Evolutionary conservation across 2,797 vertebrate genomes (phyloP).

Genomic region (Gallinago solitaria): DNA sequence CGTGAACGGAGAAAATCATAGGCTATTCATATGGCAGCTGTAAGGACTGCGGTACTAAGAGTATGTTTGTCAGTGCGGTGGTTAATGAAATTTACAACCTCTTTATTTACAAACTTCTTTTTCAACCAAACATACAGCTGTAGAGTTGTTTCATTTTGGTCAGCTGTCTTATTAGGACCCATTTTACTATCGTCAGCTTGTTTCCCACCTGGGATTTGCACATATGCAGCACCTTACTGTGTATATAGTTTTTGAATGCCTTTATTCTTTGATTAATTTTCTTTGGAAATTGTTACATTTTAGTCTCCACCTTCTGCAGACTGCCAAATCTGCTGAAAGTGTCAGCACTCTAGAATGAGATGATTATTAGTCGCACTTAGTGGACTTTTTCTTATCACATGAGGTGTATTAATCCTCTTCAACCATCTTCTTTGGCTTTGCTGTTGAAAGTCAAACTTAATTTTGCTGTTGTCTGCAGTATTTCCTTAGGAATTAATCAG

Average conservation of each 20-base stretch:
- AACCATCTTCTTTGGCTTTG: not conserved
- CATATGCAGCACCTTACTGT: not conserved
- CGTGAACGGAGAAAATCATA: accelerated
- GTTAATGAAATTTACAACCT: not conserved
- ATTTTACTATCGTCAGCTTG: not conserved
- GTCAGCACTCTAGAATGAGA: not conserved
- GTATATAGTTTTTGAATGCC: not conserved
- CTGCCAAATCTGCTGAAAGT: not conserved
- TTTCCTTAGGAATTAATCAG: not conserved
- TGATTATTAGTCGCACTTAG: not conserved
- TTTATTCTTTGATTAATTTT: not conserved
- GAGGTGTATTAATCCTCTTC: not conserved
- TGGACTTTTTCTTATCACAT: not conserved
- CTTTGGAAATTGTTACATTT: not conserved
- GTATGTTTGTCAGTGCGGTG: not conserved
- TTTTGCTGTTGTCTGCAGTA: not conserved
- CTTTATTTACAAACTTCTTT: not conserved
- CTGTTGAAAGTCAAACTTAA: not conserved
- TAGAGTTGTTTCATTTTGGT: not conserved
- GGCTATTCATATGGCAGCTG: not conserved
- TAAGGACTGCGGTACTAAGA: not conserved
- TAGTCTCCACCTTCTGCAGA: not conserved
- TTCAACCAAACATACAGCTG: not conserved
- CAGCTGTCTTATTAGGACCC: not conserved
- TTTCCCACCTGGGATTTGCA: not conserved